Evolutionary conservation across 2,113 vertebrate species (phyloP).

Genomic region (Erpornis zantholeuca): DNA sequence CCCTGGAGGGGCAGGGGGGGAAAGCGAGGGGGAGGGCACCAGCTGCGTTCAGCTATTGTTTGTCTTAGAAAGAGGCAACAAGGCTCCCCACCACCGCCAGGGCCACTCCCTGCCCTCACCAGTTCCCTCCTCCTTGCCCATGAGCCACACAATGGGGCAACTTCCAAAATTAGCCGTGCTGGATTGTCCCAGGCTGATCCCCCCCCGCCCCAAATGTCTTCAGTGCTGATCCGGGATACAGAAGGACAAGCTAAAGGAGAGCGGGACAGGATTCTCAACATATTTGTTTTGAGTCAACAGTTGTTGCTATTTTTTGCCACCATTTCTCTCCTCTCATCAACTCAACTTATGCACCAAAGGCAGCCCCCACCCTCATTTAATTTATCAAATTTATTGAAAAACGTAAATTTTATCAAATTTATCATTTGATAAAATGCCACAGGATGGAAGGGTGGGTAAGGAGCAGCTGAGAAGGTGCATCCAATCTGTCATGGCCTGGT

Average conservation of each 20-base stretch:
- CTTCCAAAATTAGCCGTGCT: constrained; percentile 76
- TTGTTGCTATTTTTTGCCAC: constrained; percentile 21
- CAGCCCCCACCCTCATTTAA: background rate
- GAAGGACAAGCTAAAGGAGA: constrained; percentile 16
- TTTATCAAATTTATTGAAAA: too few relatives aligned
- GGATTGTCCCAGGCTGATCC: constrained; percentile 60
- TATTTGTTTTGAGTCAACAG: constrained; percentile 56
- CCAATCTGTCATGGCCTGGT: background rate
- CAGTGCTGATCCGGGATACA: background rate
- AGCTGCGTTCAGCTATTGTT: constrained; percentile 79
- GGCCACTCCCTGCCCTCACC: constrained; percentile 48
- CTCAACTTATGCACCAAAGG: constrained; percentile 41
- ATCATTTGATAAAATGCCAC: constrained; percentile 18
- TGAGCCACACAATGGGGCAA: constrained; percentile 72
- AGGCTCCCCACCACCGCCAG: constrained; percentile 39
- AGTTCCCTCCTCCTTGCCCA: constrained; percentile 43
- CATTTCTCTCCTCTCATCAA: background rate
- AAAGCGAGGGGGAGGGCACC: constrained; percentile 71
- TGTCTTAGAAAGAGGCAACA: constrained; percentile 56
- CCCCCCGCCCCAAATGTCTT: background rate
- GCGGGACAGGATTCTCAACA: constrained; percentile 26
- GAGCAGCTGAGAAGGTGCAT: background rate
- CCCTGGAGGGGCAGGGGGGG: constrained; percentile 58
- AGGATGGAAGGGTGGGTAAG: background rate
- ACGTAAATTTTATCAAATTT: too few relatives aligned